Evolutionary conservation across 2,888 invertebrate species (phyloP), one percentile per base, ranked within the genome.

Genomic region (Acrobasis repandana): DNA sequence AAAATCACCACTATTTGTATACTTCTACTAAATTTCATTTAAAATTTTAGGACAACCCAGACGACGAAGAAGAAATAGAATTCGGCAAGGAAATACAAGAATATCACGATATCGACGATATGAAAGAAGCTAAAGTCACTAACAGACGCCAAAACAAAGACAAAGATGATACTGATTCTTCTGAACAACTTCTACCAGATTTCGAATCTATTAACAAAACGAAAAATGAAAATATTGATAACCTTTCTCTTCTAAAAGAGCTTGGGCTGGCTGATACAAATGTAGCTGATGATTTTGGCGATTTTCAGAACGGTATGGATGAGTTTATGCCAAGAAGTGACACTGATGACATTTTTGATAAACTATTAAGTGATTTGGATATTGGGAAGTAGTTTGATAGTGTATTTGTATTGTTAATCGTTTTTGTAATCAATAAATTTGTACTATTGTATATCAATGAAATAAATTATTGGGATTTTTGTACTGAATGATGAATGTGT

Each of bases 21-120:
- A n/a, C n/a, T n/a, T n/a, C n/a, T n/a, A n/a, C n/a, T n/a, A n/a
- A 6, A 28, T 8, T 28, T 28, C 8, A 28, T 11, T 8, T 57
- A 2, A 58, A 58, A 48, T 72, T 64, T 14, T 72, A 92, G 90
- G 88, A 92, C 63, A 83, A 86, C 71, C 88, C 90, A 68, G 90
- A 92, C 9, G 94, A 94, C 14, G 93, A 94, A n/a, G 94, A 93
- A 36, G 92, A 92, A 8, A 85, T 94, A 28, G 92, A 93, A 78
- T 90, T 79, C 63, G 93, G 79, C 0, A 90, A 80, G 72, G 93
- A 93, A 73, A 85, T 92, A 10, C 83, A 86, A 70, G 93, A 93
- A 71, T 88, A 91, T 65, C 91, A 90, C 68, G 92, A 92, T 57
- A 68, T 86, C 0, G 87, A 89, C 43, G 86, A 89, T 10, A 85